A percentile compares a stretch with the other conserved stretches of the same genome.
Evolutionary conservation across 2,888 invertebrate species (phyloP).

Genomic region (Archips crataeganus): DNA sequence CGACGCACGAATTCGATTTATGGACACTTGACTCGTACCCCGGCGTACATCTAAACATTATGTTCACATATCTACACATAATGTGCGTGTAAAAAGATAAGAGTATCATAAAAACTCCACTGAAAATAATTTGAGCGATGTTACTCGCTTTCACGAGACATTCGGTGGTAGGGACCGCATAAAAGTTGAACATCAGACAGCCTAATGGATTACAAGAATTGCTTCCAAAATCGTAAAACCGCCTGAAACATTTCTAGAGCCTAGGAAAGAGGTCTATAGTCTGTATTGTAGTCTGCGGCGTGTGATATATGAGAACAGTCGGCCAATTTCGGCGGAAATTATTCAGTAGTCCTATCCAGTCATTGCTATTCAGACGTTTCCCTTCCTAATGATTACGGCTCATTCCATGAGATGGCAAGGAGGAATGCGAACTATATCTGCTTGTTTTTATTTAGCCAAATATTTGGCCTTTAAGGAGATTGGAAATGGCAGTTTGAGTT

Average conservation of each 20-base stretch:
- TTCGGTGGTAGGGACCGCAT: slow-evolving; percentile 80
- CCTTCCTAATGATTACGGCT: slow-evolving; percentile 40
- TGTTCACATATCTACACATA: slow-evolving; percentile 80
- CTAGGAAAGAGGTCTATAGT: slow-evolving; percentile 69
- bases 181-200: slow-evolving; percentile 82
- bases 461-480: background rate
- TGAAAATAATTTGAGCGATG: slow-evolving; percentile 84
- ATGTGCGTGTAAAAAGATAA: slow-evolving; percentile 84
- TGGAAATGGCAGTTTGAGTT: background rate
- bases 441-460: background rate
- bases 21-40: slow-evolving; percentile 72
- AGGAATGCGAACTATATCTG: background rate
- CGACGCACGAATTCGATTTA: slow-evolving; percentile 81
- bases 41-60: slow-evolving; percentile 77
- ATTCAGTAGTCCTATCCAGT: slow-evolving; percentile 54
- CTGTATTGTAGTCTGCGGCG: slow-evolving; percentile 62
- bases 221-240: slow-evolving; percentile 75
- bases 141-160: slow-evolving; percentile 81
- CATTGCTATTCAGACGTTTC: slow-evolving; percentile 51
- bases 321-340: slow-evolving; percentile 52
- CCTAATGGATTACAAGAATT: slow-evolving; percentile 85
- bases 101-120: slow-evolving; percentile 82
- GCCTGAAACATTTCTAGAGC: slow-evolving; percentile 69
- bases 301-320: slow-evolving; percentile 60
- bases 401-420: slow-evolving; percentile 13